Conservation (phyloP, 2,113 vertebrate species). For the Anseranas semipalmata region DNA sequence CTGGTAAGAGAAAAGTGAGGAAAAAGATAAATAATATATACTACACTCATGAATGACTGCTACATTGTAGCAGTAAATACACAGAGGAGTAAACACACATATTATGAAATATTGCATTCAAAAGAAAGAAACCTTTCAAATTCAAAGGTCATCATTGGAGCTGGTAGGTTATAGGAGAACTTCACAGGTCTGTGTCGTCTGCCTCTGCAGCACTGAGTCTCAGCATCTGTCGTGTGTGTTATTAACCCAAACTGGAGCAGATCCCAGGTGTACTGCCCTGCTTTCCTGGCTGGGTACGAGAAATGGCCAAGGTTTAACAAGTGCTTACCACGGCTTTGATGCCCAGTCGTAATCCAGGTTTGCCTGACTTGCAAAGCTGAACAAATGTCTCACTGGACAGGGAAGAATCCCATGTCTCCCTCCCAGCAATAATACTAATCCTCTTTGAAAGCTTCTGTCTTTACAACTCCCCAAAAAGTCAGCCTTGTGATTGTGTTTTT, state of each 20-base stretch:
- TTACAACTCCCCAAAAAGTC: conserved; percentile 38
- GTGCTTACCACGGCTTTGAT: not conserved
- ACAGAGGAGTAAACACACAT: not conserved
- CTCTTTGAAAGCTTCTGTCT: conserved; percentile 38
- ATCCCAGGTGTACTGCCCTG: not conserved
- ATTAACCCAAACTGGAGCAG: not conserved
- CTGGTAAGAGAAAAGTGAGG: not conserved
- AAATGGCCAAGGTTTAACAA: not conserved
- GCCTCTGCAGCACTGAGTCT: not conserved
- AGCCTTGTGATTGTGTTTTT: conserved; percentile 38
- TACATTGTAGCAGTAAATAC: not conserved
- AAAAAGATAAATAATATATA: not conserved
- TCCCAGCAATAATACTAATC: not conserved
- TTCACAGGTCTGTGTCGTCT: not conserved
- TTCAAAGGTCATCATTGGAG: not conserved
- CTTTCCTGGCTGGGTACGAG: not conserved
- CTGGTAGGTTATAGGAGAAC: not conserved
- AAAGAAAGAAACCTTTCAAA: not conserved
- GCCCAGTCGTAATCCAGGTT: not conserved
- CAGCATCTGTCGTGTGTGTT: not conserved
- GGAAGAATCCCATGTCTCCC: conserved; percentile 20
- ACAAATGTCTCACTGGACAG: not conserved
- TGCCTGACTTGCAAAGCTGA: not conserved
- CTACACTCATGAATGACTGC: not conserved
- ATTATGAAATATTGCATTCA: not conserved